Conservation (phyloP, 2,113 vertebrate genomes). For the Fregata magnificens region DNA sequence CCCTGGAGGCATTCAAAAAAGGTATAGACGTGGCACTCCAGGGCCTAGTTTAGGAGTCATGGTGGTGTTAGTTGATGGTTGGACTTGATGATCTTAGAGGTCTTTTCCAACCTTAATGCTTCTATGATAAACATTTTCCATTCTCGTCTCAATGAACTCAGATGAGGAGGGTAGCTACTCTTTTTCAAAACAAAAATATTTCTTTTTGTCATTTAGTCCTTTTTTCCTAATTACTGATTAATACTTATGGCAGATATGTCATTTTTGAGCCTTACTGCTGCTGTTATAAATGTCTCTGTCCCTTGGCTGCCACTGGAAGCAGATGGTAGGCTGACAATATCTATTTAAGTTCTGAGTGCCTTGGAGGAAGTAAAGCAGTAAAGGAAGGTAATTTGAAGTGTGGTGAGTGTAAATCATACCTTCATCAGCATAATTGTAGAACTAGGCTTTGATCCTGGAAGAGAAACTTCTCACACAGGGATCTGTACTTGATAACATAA, state of each 20-base stretch:
- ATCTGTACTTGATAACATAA: neutral
- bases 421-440: slow-evolving; percentile 16
- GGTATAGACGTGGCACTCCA: too few species aligned
- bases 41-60: too few species aligned
- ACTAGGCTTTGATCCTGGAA: neutral
- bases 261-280: neutral
- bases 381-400: slow-evolving; percentile 13
- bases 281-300: neutral
- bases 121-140: too few species aligned
- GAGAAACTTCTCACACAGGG: neutral
- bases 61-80: too few species aligned
- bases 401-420: neutral
- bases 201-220: neutral
- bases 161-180: neutral
- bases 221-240: neutral
- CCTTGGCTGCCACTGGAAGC: slow-evolving; percentile 31
- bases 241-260: neutral
- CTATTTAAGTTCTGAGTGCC: slow-evolving; percentile 35
- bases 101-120: too few species aligned
- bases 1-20: too few species aligned
- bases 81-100: too few species aligned
- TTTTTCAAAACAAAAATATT: neutral
- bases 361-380: slow-evolving; percentile 25
- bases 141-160: neutral
- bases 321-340: slow-evolving; percentile 41